These are phyloP conservation scores for Dastarcus helophoroides DNA, from an alignment of 2,888 invertebrate genomes.

Conservation along the genomic window DNA sequence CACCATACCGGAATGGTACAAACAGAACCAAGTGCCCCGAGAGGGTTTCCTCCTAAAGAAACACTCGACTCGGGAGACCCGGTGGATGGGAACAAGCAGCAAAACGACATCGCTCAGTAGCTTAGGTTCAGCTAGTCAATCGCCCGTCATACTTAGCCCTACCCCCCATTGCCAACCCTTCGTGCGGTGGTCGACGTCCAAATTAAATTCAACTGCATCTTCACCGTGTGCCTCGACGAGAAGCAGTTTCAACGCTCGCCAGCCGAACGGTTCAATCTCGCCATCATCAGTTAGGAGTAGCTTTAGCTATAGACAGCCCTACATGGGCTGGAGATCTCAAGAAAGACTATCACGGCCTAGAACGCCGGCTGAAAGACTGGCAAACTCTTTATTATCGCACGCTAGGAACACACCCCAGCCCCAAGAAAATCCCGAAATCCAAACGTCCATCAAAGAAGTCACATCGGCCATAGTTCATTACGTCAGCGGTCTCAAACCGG, in stretches of 20 bases:
- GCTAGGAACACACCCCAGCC: slow-evolving; percentile 15
- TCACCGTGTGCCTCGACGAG: slow-evolving; percentile 64
- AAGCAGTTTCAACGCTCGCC: slow-evolving; percentile 55
- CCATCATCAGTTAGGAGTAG: slow-evolving; percentile 60
- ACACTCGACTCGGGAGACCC: slow-evolving; percentile 42
- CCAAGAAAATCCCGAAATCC: slow-evolving; percentile 51
- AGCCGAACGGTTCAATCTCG: slow-evolving; percentile 47
- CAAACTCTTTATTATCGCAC: slow-evolving; percentile 51
- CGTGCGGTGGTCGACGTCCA: slow-evolving; percentile 63
- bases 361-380: slow-evolving; percentile 74
- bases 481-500: slow-evolving; percentile 60
- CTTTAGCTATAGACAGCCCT: slow-evolving; percentile 77
- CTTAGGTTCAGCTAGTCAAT: slow-evolving; percentile 42
- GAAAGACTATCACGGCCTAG: slow-evolving; percentile 69
- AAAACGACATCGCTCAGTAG: slow-evolving; percentile 81
- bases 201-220: slow-evolving; percentile 61
- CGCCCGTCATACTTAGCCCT: slow-evolving; percentile 33
- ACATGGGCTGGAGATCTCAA: slow-evolving; percentile 80
- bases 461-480: slow-evolving; percentile 89
- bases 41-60: slow-evolving; percentile 76
- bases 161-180: slow-evolving; percentile 37
- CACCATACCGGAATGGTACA: slow-evolving; percentile 92
- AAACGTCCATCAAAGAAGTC: slow-evolving; percentile 82
- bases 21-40: slow-evolving; percentile 55
- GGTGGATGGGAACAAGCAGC: slow-evolving; percentile 47